phyloP scores from a whole-genome alignment of 2,888 invertebrate species.

The Emesis russula region DNA sequence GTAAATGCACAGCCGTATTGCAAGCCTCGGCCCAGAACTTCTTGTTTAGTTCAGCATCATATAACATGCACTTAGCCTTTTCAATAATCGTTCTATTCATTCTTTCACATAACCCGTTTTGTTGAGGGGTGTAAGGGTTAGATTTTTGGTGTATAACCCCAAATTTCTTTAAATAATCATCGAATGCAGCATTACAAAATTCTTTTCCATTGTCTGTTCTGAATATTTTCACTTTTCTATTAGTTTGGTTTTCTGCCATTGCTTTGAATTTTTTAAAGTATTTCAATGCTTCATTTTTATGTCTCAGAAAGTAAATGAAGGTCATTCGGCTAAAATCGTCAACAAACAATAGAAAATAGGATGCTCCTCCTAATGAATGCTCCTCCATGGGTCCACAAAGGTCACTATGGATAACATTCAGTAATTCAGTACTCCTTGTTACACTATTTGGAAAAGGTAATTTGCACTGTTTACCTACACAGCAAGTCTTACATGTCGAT shows the following conservation, averaged over 20 bases:
- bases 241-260: not conserved
- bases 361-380: conserved; percentile 65
- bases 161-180: conserved; percentile 18
- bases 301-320: no score
- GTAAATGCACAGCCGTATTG: conserved; percentile 17
- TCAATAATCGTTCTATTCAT: conserved; percentile 11
- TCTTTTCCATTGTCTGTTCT: not conserved
- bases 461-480: conserved; percentile 87
- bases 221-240: conserved; percentile 1
- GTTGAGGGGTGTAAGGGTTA: not conserved
- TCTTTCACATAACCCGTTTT: not conserved
- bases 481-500: conserved; percentile 68
- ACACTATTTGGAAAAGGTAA: conserved; percentile 83
- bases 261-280: no score
- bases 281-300: no score
- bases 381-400: conserved; percentile 74
- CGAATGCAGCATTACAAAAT: conserved; percentile 3
- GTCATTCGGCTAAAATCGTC: conserved; percentile 2
- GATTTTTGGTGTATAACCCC: not conserved
- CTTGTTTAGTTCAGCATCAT: not conserved
- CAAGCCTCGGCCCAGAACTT: conserved; percentile 2
- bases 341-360: conserved; percentile 76
- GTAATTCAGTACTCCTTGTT: conserved; percentile 73
- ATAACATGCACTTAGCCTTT: not conserved
- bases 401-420: conserved; percentile 65